Evolutionary conservation across 2,113 vertebrate genomes (phyloP), one percentile per base, ranked within the genome.

Genomic region (Chloropsis hardwickii): DNA sequence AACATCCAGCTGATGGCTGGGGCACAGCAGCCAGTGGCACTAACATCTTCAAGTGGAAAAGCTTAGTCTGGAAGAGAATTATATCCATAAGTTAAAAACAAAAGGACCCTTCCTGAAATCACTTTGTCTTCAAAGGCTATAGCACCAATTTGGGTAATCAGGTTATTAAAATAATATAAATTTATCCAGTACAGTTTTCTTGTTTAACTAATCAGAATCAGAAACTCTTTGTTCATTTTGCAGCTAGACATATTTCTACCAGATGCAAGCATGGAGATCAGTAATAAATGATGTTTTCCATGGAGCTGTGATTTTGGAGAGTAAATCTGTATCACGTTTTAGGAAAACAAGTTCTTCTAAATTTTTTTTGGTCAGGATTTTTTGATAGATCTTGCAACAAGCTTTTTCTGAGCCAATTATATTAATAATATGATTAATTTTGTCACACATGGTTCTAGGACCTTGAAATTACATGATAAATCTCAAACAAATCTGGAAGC

Each of bases 161-260:
- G 35, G 45, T 92, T 92, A 85, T 93, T 94, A 76, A 86, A 95
- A 66, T 62, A 70, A 82, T 94, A 86, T 69, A 50, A 81, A 83
- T 81, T 62, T 86, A 76, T 62, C 37, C 58, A 69, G 9, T 40
- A 20, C 31, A 39, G 29, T 91, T 88, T 92, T 90, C 57, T 83
- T 81, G 11, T 82, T 81, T 56, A 70, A 45, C 51, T 88, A 89
- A 88, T 81, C 23, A 50, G 71, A 79, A 91, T 92, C 86, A 92
- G 83, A 84, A 79, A 14, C 27, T 66, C 47, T 86, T 82, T 86
- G 50, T 86, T 90, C 15, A 1, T 85, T 85, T 87, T 81, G 24
- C 42, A 76, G 57, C 45, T 70, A 67, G 86, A 47, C n/a, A 24
- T 78, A 62, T 88, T 91, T 72, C 88, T 88, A 54, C 51, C 86